Evolutionary conservation across 92 coral and sea anemone species (phyloP).

Genomic region (Zoanthus sansibaricus): DNA sequence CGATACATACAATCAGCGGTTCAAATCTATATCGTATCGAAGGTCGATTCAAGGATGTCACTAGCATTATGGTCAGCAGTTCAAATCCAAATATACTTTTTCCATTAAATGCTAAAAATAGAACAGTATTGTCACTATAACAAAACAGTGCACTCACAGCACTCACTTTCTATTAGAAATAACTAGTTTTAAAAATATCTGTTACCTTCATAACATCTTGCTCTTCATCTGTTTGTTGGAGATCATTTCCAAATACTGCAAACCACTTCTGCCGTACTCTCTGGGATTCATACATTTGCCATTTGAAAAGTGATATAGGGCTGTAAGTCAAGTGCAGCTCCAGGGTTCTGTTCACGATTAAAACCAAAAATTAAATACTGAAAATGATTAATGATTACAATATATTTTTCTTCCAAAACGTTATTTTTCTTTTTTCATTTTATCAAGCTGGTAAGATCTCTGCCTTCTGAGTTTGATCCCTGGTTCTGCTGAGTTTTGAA

Average conservation of each 20-base stretch:
- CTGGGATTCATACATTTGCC: constrained; percentile 99
- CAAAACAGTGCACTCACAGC: too few species aligned
- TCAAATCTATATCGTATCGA: too few species aligned
- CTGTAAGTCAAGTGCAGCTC: constrained; percentile 86
- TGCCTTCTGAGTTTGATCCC: too few species aligned
- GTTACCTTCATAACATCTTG: constrained; percentile 96
- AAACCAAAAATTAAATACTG: neutral
- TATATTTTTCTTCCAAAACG: too few species aligned
- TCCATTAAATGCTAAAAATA: neutral
- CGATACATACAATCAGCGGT: too few species aligned
- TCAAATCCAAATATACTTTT: neutral
- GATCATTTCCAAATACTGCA: constrained; percentile 89
- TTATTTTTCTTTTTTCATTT: too few species aligned
- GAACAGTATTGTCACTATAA: too few species aligned
- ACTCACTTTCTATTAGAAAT: too few species aligned
- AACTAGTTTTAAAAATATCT: neutral
- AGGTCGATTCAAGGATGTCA: too few species aligned
- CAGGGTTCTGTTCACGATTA: constrained; percentile 63
- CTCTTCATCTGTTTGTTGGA: constrained; percentile 93
- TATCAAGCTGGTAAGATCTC: too few species aligned
- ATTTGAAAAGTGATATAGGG: constrained; percentile 95
- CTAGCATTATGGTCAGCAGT: neutral
- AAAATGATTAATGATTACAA: too few species aligned
- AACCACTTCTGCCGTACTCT: constrained; percentile 97
- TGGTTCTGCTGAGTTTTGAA: too few species aligned